Evolutionary conservation across 2,888 invertebrate genomes (phyloP).

Genomic region (Spodoptera picta): DNA sequence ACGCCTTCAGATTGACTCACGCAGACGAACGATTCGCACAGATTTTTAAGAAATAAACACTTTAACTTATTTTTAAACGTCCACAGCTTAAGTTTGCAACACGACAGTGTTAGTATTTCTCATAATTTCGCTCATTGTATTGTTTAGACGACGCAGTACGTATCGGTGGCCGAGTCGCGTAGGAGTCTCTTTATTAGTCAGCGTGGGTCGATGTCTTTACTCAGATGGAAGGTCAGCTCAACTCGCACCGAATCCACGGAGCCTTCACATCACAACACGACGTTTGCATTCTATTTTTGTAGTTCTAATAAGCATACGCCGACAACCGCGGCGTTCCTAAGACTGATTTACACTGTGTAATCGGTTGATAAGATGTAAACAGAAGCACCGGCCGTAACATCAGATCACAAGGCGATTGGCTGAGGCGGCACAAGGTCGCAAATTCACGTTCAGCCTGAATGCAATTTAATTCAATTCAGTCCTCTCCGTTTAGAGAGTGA

Average conservation of each 20-base stretch:
- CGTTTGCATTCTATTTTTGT: slow-evolving; percentile 68
- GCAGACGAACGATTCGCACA: slow-evolving; percentile 19
- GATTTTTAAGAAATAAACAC: slow-evolving; percentile 46
- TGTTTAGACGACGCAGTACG: slow-evolving; percentile 70
- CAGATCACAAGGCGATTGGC: slow-evolving; percentile 67
- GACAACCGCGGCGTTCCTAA: slow-evolving; percentile 61
- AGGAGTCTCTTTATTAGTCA: slow-evolving; percentile 81
- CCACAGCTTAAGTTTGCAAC: slow-evolving; percentile 44
- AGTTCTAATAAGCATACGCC: slow-evolving; percentile 63
- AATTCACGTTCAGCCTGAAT: slow-evolving; percentile 66
- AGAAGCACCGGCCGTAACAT: slow-evolving; percentile 80
- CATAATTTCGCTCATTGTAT: slow-evolving; percentile 71
- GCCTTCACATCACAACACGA: slow-evolving; percentile 63
- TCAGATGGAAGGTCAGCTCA: slow-evolving; percentile 79
- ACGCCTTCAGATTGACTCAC: slow-evolving; percentile 30
- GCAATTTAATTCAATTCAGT: slow-evolving; percentile 67
- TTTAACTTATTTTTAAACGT: slow-evolving; percentile 55
- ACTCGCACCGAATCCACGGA: slow-evolving; percentile 65
- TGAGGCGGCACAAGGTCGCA: slow-evolving; percentile 71
- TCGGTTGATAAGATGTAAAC: slow-evolving; percentile 74
- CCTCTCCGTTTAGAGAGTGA: slow-evolving; percentile 70
- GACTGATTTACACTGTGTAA: slow-evolving; percentile 61
- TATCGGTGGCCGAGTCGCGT: slow-evolving; percentile 70
- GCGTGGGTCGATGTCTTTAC: slow-evolving; percentile 83
- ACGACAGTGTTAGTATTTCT: slow-evolving; percentile 59